Evolutionary conservation across 2,888 invertebrate species (phyloP).

Genomic region (Cistogaster globosa): DNA sequence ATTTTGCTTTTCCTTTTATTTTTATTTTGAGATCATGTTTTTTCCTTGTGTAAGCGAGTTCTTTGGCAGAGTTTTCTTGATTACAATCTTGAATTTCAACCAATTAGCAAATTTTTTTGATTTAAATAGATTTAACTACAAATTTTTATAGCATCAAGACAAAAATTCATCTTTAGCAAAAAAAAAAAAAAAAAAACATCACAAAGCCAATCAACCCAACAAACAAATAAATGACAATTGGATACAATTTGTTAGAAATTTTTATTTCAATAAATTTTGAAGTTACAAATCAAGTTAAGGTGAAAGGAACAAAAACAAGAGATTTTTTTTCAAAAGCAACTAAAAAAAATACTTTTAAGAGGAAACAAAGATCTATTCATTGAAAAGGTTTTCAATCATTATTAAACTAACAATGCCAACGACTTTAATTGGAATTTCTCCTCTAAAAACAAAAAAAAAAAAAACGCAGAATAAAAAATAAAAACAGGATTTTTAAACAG

Average conservation of each 20-base stretch:
- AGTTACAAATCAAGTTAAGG: conserved; percentile 34
- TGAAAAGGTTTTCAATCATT: too few species aligned
- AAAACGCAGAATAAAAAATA: conserved; percentile 63
- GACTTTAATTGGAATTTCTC: conserved; percentile 22
- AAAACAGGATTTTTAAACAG: conserved; percentile 76
- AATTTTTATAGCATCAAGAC: conserved; percentile 35
- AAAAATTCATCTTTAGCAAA: conserved; percentile 41
- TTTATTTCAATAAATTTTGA: conserved; percentile 56
- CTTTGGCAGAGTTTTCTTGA: conserved; percentile 80
- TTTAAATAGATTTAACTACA: neutral
- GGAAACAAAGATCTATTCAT: too few species aligned
- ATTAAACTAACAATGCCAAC: too few species aligned
- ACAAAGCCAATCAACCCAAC: conserved; percentile 13
- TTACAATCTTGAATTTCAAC: conserved; percentile 75
- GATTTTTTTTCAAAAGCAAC: conserved; percentile 46
- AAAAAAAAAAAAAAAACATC: conserved; percentile 21
- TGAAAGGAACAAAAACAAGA: conserved; percentile 26
- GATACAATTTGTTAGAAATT: conserved; percentile 54
- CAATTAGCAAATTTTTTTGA: neutral
- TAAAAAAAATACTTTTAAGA: conserved; percentile 34
- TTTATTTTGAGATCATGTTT: neutral
- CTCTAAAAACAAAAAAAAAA: conserved; percentile 29
- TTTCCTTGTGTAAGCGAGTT: conserved; percentile 5
- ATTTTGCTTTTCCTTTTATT: neutral
- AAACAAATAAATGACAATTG: conserved; percentile 52